Base-by-base conservation (phyloP, 2,797 vertebrate genomes). In the Cheirogaleus major region DNA sequence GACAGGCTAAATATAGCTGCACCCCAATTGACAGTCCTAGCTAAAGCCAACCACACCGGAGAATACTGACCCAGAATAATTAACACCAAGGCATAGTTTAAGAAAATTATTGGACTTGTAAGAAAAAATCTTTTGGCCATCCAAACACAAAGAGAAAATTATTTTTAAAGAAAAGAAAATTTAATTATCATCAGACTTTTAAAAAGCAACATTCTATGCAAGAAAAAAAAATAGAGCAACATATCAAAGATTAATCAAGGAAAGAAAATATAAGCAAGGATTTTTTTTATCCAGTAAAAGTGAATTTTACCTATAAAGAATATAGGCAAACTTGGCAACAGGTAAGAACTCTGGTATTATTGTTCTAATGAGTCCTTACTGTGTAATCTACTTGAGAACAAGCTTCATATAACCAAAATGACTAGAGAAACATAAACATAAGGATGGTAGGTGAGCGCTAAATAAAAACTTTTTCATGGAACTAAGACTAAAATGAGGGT, bases 91-190 rank as follows among this genome's bases (percentile, higher is more conserved):
- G 79, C 7, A 27, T 0, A 27, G 7, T 55, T 83, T 70, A 45
- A 88, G 30, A 67, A 93, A 80, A 52, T 73, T 65, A 78, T 7
- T 52, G 41, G n/a, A 55, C 57, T 76, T 52, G 23, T 55, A 89
- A 76, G 41, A 88, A 82, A 59, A 86, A 85, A 50, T 50, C n/a
- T 67, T 82, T 30, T 52, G 65, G 35, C 48, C 12, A 80, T 7
- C 48, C 41, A 89, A 67, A 55, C 91, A 83, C 63, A 91, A 83
- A 67, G 8, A 89, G 17, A 59, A 78, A 91, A 65, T 43, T 8
- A 65, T 35, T 75, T 95, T 91, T 85, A 80, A 78, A 84, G 30
- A 61, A 90, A 89, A 69, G 13, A 80, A 69, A 83, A 84, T 73
- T 48, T 78, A 95, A 72, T 72, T 89, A 76, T 65, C 30, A 52